Percentiles rank a stretch among this genome's conserved stretches.
These are phyloP conservation scores for Siderastrea siderea DNA, from an alignment of 92 coral and sea anemone species.

Conservation along the genomic window DNA sequence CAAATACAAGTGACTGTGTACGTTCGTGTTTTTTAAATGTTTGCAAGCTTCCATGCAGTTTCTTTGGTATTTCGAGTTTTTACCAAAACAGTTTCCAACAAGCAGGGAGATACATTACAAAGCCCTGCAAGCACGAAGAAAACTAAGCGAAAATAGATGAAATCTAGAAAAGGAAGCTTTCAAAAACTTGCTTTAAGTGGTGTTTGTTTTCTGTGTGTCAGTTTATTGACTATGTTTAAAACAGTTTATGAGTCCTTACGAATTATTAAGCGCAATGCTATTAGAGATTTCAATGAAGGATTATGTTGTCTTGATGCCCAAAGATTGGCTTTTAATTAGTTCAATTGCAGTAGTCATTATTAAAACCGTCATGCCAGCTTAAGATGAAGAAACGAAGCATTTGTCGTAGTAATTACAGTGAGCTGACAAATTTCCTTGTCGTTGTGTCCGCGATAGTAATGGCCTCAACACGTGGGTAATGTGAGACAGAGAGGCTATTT, in stretches of 20 bases:
- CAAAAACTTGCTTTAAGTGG: background rate
- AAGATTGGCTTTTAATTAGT: constrained; percentile 34
- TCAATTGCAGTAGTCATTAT: background rate
- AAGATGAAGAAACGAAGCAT: background rate
- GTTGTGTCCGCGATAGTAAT: background rate
- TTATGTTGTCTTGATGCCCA: background rate
- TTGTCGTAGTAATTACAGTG: background rate
- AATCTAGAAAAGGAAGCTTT: background rate
- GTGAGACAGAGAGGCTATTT: background rate
- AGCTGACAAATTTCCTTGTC: background rate
- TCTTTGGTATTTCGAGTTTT: too few species aligned
- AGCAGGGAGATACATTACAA: too few species aligned
- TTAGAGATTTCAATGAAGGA: constrained; percentile 16
- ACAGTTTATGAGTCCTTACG: constrained; percentile 8
- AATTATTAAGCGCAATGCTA: background rate
- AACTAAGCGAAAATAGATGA: background rate
- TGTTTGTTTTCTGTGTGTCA: background rate
- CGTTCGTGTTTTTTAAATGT: too few species aligned
- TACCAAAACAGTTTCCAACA: too few species aligned
- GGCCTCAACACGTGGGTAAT: background rate
- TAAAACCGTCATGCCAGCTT: background rate
- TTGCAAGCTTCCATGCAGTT: too few species aligned
- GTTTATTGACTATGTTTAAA: constrained; percentile 7
- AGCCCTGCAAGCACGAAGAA: background rate
- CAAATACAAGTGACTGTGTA: too few species aligned